These are phyloP conservation scores for Lithophane socia DNA, from an alignment of 2,888 invertebrate genomes.

Conservation along the genomic window DNA sequence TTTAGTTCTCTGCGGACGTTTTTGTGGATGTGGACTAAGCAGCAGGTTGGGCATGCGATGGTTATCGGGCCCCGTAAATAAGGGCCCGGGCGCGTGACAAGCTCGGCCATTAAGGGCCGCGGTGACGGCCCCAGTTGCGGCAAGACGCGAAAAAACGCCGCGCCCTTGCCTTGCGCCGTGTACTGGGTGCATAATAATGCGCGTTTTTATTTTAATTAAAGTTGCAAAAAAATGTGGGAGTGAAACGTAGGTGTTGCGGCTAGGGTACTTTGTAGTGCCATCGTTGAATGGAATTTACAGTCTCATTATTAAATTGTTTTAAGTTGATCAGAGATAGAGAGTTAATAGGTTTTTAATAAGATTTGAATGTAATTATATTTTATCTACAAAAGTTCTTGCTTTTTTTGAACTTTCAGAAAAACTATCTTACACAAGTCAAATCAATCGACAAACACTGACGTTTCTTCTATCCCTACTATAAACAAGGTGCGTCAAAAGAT, in stretches of 20 bases:
- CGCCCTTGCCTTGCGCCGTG: conserved; percentile 26
- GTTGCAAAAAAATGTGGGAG: conserved; percentile 15
- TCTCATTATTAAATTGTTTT: not conserved
- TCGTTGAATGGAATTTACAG: not conserved
- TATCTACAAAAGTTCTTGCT: not conserved
- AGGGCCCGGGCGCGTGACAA: conserved; percentile 80
- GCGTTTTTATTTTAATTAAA: conserved; percentile 37
- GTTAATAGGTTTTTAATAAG: not conserved
- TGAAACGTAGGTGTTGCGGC: conserved; percentile 9
- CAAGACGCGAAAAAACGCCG: conserved; percentile 57
- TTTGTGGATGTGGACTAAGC: conserved; percentile 41
- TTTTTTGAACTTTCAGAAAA: not conserved
- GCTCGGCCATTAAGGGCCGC: conserved; percentile 82
- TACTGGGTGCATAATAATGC: conserved; percentile 44
- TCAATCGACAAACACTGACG: not conserved
- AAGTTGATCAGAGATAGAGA: not conserved
- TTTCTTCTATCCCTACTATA: conserved; percentile 68
- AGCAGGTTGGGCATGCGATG: conserved; percentile 72
- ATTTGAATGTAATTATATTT: not conserved
- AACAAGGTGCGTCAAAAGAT: conserved; percentile 76
- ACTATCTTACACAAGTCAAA: not conserved
- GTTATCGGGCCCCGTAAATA: conserved; percentile 85
- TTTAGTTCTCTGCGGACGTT: conserved; percentile 50
- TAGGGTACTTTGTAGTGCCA: conserved; percentile 6
- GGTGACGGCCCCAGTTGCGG: conserved; percentile 67